Evolutionary conservation across 2,797 vertebrate genomes (phyloP), one percentile per base, ranked within the genome.

Genomic region (Lophius americanus): DNA sequence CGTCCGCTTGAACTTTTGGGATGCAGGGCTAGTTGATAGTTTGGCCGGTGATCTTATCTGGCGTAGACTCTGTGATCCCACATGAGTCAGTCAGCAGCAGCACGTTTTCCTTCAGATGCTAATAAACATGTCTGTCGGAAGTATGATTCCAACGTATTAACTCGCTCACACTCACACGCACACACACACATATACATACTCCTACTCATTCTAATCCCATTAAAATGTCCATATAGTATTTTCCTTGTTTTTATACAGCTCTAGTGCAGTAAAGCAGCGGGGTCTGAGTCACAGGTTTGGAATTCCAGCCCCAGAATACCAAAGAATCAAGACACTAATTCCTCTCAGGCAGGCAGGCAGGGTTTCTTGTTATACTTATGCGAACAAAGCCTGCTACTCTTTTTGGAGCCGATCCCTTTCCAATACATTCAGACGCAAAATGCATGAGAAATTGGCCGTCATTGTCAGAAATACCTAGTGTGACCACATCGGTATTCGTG

Each of bases 191-290:
- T 8, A 14, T 8, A 14, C 32, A 60, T 70, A 54, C 59, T 52
- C 66, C 36, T 60, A 13, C 78, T 81, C 89, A 93, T 92, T 94
- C 92, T 90, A 85, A 91, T 90, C 93, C 88, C 89, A 93, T 92
- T 92, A 92, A 95, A 93, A 94, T 90, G 87, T 91, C 91, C 84
- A 83, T 89, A 83, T 88, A 92, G 79, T 76, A 73, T 84, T 73
- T 79, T 78, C 62, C 79, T 88, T 91, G 86, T 95, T 81, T 88
- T 79, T 81, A 83, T 75, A 82, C 62, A 68, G 85, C 63, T 65
- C 12, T 60, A n/a, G 54, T 79, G 79, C 73, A 70, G 68, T 73
- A 37, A 76, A 80, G 69, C 73, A 79, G 75, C 64, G 75, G 43
- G 63, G 73, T 85, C 73, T 88, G 88, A 89, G 84, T 91, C 88